Percentiles rank a stretch among this genome's conserved stretches.
These are phyloP conservation scores for Cygnus olor DNA, from an alignment of 2,797 vertebrate species.

Conservation along the genomic window DNA sequence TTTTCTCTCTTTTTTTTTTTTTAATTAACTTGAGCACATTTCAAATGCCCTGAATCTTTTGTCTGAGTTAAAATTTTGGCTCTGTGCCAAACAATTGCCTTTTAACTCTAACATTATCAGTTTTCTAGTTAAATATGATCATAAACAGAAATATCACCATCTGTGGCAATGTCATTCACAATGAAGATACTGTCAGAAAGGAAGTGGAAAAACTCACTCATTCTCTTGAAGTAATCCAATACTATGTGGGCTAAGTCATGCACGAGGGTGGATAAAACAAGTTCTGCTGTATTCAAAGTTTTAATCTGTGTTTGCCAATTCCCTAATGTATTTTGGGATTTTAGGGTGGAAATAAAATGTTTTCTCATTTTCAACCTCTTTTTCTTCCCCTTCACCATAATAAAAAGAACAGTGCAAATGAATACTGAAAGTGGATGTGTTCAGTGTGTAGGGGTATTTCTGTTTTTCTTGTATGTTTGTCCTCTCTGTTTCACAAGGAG, in stretches of 20 bases:
- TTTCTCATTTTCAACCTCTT: rapidly evolving
- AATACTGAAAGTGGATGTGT: not conserved
- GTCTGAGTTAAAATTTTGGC: conserved; percentile 15
- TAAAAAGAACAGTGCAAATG: not conserved
- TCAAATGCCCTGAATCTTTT: not conserved
- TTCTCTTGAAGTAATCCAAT: not conserved
- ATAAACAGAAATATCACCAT: conserved; percentile 61
- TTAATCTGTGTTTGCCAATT: not conserved
- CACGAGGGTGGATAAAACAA: not conserved
- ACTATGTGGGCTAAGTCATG: not conserved
- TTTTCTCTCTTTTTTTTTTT: not conserved
- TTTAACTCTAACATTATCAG: conserved; percentile 26
- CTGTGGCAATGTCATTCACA: conserved; percentile 14
- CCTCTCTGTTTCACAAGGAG: not conserved
- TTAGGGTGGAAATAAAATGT: not conserved
- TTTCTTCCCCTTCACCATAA: rapidly evolving
- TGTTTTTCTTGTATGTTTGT: not conserved
- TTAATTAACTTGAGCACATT: not conserved
- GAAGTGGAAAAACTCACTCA: not conserved
- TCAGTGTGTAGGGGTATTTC: not conserved
- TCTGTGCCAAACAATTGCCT: conserved; percentile 25
- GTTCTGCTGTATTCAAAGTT: not conserved
- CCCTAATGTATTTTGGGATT: not conserved
- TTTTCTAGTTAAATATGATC: conserved; percentile 32
- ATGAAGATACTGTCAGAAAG: conserved; percentile 5